A percentile compares a stretch with the other conserved stretches of the same genome.
Conservation (phyloP, 2,888 invertebrate genomes). For the Panzeria rudis region DNA sequence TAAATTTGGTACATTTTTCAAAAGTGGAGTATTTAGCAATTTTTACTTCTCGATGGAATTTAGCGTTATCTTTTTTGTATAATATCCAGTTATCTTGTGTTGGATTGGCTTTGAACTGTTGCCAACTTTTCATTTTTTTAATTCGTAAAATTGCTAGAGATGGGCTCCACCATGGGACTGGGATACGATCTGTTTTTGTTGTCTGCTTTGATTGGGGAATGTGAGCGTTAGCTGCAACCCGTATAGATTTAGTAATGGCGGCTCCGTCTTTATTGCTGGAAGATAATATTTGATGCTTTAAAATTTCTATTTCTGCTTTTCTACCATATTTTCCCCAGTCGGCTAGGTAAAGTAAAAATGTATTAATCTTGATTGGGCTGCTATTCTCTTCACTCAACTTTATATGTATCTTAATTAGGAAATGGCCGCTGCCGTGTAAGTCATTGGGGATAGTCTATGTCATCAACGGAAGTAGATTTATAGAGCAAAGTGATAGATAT, state of each 20-base stretch:
- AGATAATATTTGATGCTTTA: too few species aligned
- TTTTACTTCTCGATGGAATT: slow-evolving; percentile 42
- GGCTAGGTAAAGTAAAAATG: not conserved
- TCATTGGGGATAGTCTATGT: not conserved
- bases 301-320: not conserved
- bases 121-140: slow-evolving; percentile 12
- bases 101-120: not conserved
- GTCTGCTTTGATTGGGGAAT: slow-evolving; percentile 17
- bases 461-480: not conserved
- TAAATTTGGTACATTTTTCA: slow-evolving; percentile 11
- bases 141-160: not conserved
- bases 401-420: slow-evolving; percentile 17
- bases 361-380: not conserved
- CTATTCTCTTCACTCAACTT: not conserved
- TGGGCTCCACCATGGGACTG: slow-evolving; percentile 28
- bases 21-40: slow-evolving; percentile 5
- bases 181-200: not conserved
- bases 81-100: not conserved
- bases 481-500: slow-evolving; percentile 19
- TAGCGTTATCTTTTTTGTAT: slow-evolving; percentile 36
- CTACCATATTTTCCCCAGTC: not conserved
- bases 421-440: too few species aligned
- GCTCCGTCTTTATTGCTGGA: slow-evolving; percentile 6
- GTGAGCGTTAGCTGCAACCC: not conserved
- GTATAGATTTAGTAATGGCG: slow-evolving; percentile 18